These are phyloP conservation scores for Luidia sarsii DNA, from an alignment of 53 echinoderm and acorn worm genomes.

Conservation along the genomic window DNA sequence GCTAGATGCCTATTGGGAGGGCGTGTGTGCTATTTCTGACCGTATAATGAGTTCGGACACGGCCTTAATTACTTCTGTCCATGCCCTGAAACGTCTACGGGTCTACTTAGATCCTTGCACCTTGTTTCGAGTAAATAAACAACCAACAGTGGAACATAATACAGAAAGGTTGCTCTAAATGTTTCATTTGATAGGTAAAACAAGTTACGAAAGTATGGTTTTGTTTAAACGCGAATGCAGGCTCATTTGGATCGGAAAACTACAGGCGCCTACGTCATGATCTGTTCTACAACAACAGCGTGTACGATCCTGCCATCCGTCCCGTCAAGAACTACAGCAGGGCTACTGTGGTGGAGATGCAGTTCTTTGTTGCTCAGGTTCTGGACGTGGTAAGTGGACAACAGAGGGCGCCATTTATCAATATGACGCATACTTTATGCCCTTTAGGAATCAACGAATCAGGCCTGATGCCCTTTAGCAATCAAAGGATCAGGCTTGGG, in stretches of 20 bases:
- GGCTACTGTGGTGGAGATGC: constrained; percentile 92
- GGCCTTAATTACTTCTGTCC: too few species aligned
- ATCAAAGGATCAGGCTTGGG: background rate
- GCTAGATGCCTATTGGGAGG: too few species aligned
- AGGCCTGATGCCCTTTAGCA: background rate
- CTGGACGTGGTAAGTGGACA: constrained; percentile 87
- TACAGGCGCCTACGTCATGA: constrained; percentile 72
- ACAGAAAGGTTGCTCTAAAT: too few species aligned
- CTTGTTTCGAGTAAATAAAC: too few species aligned
- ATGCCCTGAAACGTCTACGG: too few species aligned
- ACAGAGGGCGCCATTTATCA: constrained; percentile 11
- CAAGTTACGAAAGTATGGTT: too few species aligned
- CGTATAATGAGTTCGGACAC: too few species aligned
- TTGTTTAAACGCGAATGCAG: constrained; percentile 54
- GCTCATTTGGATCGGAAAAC: constrained; percentile 71
- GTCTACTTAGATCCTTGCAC: too few species aligned
- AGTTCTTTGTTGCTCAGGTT: constrained; percentile 98
- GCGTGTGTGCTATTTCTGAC: too few species aligned
- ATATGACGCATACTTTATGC: too few species aligned
- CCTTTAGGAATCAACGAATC: background rate
- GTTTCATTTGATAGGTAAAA: too few species aligned
- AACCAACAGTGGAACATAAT: too few species aligned
- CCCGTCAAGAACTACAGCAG: constrained; percentile 82
- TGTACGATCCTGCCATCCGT: constrained; percentile 85
- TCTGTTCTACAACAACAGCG: constrained; percentile 62